Base-by-base conservation (phyloP, 2,113 vertebrate genomes). In the Apodemus speciosus region DNA sequence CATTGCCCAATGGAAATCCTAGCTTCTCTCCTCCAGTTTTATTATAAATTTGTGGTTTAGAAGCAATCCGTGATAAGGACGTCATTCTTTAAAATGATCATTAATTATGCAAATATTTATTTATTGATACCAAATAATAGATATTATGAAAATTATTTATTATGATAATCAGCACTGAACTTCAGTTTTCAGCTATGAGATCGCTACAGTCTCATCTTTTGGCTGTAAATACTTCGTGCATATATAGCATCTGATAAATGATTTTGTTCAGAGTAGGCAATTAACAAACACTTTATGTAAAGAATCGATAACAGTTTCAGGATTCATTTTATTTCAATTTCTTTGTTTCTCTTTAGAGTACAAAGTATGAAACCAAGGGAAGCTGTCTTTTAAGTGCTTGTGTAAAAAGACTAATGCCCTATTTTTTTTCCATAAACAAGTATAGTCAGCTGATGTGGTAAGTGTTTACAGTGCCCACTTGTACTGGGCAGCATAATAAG, bases 341-440 rank as follows among this genome's bases (percentile, higher is more conserved):
- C 38, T 90, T 2, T 85, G 66, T 90, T 90, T 96, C 92, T 32
- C 66, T 58, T 95, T 76, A 56, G 51, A n/a, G 27, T 81, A 6
- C 16, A 46, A 21, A 5, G 4, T 14, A 40, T 81, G 73, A 69
- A 56, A 64, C 16, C 32, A 64, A 69, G 3, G 51, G 58, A 81
- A 88, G 13, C 62, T 73, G 1, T 84, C 62, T 81, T 76, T 92
- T 38, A 56, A 88, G 18, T 23, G 62, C 72, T 91, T 91, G 46
- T 21, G 11, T 85, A 56, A 89, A 84, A 88, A 77, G 46, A 49
- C 9, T 66, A 56, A 85, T 90, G 62, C 76, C 46, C 35, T 62
- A 1, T 87, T 89, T 91, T 66, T 90, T 62, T 46, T 46, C 43
- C 60, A 72, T 60, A 77, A 94, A 56, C 13, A 89, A 79, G 86